Evolutionary conservation across 2,113 vertebrate genomes (phyloP).

Genomic region (Pithys albifrons): DNA sequence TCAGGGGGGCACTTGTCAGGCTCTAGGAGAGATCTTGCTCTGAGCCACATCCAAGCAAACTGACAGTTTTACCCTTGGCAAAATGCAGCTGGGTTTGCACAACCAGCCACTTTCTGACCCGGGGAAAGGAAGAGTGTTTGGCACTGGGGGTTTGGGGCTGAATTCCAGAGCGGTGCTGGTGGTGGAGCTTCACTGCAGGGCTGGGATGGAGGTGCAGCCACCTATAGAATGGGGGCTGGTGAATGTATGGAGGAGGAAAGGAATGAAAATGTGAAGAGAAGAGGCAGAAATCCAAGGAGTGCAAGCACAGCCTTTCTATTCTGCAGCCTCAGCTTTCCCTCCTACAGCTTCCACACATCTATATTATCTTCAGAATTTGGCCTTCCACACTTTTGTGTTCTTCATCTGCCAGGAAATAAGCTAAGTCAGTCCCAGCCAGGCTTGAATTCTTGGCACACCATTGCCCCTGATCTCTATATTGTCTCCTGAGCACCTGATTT

Average conservation of each 20-base stretch:
- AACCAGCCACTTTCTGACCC: not conserved
- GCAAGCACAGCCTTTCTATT: not conserved
- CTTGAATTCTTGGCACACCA: slow-evolving; percentile 56
- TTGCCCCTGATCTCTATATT: slow-evolving; percentile 65
- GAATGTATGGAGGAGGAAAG: not conserved
- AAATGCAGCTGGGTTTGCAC: not conserved
- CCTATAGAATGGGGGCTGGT: not conserved
- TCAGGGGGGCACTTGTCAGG: slow-evolving; percentile 15
- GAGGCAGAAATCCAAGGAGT: not conserved
- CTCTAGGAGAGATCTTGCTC: slow-evolving; percentile 38
- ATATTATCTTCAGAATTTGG: slow-evolving; percentile 17
- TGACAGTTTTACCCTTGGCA: slow-evolving; percentile 44
- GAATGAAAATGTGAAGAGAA: not conserved
- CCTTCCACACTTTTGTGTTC: not conserved
- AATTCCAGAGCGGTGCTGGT: not conserved
- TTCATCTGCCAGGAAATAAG: slow-evolving; percentile 13
- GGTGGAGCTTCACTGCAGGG: not conserved
- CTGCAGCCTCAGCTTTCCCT: slow-evolving; percentile 14
- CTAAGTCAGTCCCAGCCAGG: not conserved
- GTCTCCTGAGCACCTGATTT: slow-evolving; percentile 68
- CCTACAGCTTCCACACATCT: not conserved
- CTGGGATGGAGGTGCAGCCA: not conserved
- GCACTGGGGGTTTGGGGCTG: not conserved
- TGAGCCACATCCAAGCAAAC: slow-evolving; percentile 49
- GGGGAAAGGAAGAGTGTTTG: not conserved